Conservation (phyloP, 2,888 invertebrate genomes). For the Cordilura impudica region DNA sequence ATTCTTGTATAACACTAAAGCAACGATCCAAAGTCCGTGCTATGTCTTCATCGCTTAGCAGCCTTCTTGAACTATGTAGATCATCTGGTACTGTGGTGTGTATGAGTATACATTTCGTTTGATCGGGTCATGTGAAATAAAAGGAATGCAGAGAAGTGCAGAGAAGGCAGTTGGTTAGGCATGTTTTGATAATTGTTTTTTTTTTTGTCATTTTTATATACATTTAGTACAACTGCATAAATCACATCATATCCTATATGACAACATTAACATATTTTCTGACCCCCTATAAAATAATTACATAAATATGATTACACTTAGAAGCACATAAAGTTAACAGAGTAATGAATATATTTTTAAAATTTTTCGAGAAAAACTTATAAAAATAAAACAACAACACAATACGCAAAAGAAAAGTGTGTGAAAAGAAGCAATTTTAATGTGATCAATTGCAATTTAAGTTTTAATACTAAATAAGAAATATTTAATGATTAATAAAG, state of each 20-base stretch:
- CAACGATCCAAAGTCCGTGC: conserved; percentile 87
- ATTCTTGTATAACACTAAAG: conserved; percentile 84
- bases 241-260: conserved; percentile 37
- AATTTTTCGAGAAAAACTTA: too few relatives aligned
- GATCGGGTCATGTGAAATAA: conserved; percentile 8
- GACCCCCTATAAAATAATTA: conserved; percentile 32
- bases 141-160: conserved; percentile 56
- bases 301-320: conserved; percentile 9
- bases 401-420: too few relatives aligned
- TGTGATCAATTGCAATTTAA: too few relatives aligned
- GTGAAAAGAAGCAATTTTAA: too few relatives aligned
- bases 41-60: conserved; percentile 84
- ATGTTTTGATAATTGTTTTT: conserved; percentile 17
- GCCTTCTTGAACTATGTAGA: conserved; percentile 85
- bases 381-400: too few relatives aligned
- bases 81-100: conserved; percentile 84
- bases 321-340: too few relatives aligned
- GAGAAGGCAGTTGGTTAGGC: conserved; percentile 57
- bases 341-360: too few relatives aligned
- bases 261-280: conserved; percentile 44
- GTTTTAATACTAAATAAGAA: too few relatives aligned
- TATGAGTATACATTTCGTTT: neutral
- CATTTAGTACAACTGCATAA: conserved; percentile 33
- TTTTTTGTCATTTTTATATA: conserved; percentile 22
- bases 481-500: too few relatives aligned